Conservation (phyloP, 2,797 vertebrate genomes). For the Rhinoraja longicauda region DNA sequence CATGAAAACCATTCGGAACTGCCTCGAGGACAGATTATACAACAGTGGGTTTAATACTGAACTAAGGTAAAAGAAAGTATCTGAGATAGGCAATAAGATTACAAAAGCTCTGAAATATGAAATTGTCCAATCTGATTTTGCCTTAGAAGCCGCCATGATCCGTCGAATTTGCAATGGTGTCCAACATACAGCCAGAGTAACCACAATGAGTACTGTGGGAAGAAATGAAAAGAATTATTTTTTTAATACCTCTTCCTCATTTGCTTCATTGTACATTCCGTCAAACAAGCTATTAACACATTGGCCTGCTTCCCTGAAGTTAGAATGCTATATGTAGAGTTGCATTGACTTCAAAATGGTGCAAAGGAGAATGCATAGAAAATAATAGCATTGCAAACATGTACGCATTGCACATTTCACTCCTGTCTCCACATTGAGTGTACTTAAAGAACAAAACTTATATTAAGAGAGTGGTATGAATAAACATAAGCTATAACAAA, state of each 20-base stretch:
- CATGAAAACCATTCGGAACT: constrained; percentile 81
- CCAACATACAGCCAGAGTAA: constrained; percentile 79
- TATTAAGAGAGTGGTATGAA: constrained; percentile 1
- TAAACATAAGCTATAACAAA: background rate
- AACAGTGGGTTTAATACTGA: constrained; percentile 89
- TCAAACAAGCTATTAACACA: background rate
- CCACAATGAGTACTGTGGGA: constrained; percentile 76
- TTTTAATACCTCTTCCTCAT: background rate
- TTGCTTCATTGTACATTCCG: background rate
- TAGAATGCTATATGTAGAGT: background rate
- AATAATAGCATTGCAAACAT: background rate
- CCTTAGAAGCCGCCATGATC: constrained; percentile 74
- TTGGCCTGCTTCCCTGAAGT: background rate
- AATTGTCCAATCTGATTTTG: constrained; percentile 72
- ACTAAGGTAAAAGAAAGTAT: constrained; percentile 93
- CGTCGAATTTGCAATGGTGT: constrained; percentile 83
- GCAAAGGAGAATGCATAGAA: constrained; percentile 16
- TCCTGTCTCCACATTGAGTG: background rate
- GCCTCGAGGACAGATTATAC: constrained; percentile 84
- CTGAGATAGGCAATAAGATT: constrained; percentile 69
- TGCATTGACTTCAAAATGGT: background rate
- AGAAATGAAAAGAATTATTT: constrained; percentile 5
- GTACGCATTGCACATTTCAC: background rate
- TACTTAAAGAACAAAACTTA: background rate
- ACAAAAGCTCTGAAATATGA: constrained; percentile 70